phyloP scores from a whole-genome alignment of 2,888 invertebrate genomes.

The Dasysyrphus tricinctus region DNA sequence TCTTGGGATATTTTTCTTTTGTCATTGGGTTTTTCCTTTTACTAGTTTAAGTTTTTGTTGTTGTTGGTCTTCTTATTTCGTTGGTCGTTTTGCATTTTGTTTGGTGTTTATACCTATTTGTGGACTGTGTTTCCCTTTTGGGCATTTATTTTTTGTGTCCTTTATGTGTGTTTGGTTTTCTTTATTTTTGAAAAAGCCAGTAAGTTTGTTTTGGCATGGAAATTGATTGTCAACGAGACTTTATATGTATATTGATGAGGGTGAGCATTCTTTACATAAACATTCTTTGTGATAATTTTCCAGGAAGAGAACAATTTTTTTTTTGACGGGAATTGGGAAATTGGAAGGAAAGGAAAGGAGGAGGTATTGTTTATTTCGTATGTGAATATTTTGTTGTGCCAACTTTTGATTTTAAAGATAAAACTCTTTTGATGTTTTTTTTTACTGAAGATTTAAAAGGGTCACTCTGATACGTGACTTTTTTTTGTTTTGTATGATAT shows the following conservation, averaged over 20 bases:
- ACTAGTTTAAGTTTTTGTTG: not conserved
- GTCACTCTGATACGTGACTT: slow-evolving; percentile 16
- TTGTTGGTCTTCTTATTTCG: not conserved
- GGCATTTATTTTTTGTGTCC: slow-evolving; percentile 20
- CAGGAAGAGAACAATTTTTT: slow-evolving; percentile 35
- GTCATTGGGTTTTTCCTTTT: slow-evolving; percentile 38
- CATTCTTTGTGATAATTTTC: slow-evolving; percentile 49
- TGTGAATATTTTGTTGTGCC: slow-evolving; percentile 2
- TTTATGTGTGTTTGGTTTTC: slow-evolving; percentile 5
- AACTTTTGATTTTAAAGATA: slow-evolving; percentile 33
- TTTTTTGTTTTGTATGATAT: not conserved
- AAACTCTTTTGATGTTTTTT: slow-evolving; percentile 4
- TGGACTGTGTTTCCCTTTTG: slow-evolving; percentile 36
- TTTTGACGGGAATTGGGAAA: not conserved
- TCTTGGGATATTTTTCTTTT: slow-evolving; percentile 52
- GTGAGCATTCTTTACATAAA: slow-evolving; percentile 14
- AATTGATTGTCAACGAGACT: slow-evolving; percentile 59
- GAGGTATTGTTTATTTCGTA: not conserved
- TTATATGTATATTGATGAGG: slow-evolving; percentile 38
- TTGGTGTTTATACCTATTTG: slow-evolving; percentile 42
- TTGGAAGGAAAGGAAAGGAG: not conserved
- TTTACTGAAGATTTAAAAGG: slow-evolving; percentile 4
- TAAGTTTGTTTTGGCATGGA: slow-evolving; percentile 46
- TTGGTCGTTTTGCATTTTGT: slow-evolving; percentile 39
- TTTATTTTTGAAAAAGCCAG: slow-evolving; percentile 21